Base-by-base conservation (phyloP, 2,113 vertebrate genomes). In the Sinocyclocheilus rhinocerous region DNA sequence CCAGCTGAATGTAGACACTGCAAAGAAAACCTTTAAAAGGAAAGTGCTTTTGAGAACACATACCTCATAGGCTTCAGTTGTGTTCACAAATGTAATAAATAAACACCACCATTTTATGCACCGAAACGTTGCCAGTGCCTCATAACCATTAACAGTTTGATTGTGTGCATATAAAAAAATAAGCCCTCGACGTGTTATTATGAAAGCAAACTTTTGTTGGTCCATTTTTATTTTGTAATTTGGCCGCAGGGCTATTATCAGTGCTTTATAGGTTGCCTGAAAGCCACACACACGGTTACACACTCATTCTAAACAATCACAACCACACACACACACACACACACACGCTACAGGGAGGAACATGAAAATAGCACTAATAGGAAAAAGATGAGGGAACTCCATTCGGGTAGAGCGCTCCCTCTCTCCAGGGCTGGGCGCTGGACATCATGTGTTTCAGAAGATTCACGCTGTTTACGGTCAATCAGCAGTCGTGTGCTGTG, bases 331-430 rank as follows among this genome's bases (percentile, higher is more conserved):
- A 84, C 77, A 92, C 91, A 91, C 91, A 91, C n/a, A n/a, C n/a
- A n/a, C 88, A 48, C 90, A 84, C 90, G 91, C 88, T 45, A 89
- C 73, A 90, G 87, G 88, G 92, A 92, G 90, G 88, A 92, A 90
- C 91, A 91, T 90, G 87, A 92, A 93, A 93, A 93, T 89, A 90
- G 88, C 91, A 84, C 90, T 94, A 94, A 94, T 93, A 87, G 91
- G 93, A 93, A 93, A 93, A 95, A 94, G 92, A 93, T 94, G 93
- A 94, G 91, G 88, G 85, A 86, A 87, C 89, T 90, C 55, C 59
- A 70, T 36, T 65, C 18, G 45, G 65, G 72, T 63, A 73, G 85
- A 91, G 89, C 6, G 61, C 91, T 59, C 61, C 3, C 20, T 80
- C 65, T 80, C 52, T 67, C 13, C 67, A 63, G 81, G 78, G 63